Evolutionary conservation across 64 coral and sea anemone genomes (phyloP), one percentile per base, ranked within the genome.

Genomic region (Stylophora pistillata): DNA sequence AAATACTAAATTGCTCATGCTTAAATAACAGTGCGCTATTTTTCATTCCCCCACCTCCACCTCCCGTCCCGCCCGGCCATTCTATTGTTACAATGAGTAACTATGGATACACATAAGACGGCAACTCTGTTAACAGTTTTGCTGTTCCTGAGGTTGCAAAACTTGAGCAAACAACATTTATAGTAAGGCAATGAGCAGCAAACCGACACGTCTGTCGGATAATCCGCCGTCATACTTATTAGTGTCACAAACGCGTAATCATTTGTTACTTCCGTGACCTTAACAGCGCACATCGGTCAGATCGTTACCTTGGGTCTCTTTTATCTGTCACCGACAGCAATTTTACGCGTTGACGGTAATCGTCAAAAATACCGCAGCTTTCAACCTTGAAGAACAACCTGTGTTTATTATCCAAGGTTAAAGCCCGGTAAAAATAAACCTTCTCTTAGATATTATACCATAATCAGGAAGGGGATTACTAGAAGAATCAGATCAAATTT

Each of bases 321-420:
- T n/a, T 25, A 23, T 29, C 52, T n/a, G 59, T 12, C 10, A 62
- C 80, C 80, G 80, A 69, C 25, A 61, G 80, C 80, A 70, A 60
- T 37, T 63, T 81, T 30, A 81, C 57, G 80, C 15, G 61, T 69
- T 68, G 16, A 83, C 80, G 80, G 69, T 25, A 33, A 69, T 27
- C 80, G 33, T 82, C 79, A 84, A 84, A 84, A 70, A 84, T 34
- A 14, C 60, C 37, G 80, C 80, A 15, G n/a, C 80, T 84, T 84
- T 84, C 80, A 84, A 84, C 61, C 62, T 70, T 84, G 58, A 70
- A 53, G 62, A 69, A 84, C 80, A 84, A 62, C 30, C 60, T 31
- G 60, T 70, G 16, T 82, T 63, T 10, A 11, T 68, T 11, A 37
- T 84, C 34, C n/a, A 52, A 23, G 32, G 52, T 16, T 29, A 59